phyloP scores from a whole-genome alignment of 2,888 invertebrate species.

The Lasioglossum villosulum region DNA sequence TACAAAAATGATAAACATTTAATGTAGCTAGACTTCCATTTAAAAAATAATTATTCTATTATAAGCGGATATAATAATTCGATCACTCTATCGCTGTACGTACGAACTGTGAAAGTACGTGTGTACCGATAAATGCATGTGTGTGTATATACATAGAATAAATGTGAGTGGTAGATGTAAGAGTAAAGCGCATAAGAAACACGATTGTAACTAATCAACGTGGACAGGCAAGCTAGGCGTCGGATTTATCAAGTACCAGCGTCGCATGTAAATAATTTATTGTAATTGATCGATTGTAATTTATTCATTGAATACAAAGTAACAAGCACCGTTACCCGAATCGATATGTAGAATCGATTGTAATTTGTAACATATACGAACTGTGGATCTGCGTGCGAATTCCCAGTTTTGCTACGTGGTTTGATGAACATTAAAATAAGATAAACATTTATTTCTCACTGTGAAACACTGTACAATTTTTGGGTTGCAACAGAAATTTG shows the following conservation, averaged over 20 bases:
- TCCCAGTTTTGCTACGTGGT: not conserved
- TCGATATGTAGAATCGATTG: constrained; percentile 2
- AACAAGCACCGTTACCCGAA: not conserved
- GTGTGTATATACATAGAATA: not conserved
- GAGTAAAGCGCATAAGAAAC: not conserved
- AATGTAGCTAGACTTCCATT: no score
- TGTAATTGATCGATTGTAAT: not conserved
- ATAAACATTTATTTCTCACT: not conserved
- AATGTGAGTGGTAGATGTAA: not conserved
- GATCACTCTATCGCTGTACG: not conserved
- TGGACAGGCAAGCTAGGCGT: not conserved
- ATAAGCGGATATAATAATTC: not conserved
- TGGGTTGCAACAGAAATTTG: no score
- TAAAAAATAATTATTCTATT: not conserved
- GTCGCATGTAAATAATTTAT: not conserved
- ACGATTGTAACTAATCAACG: not conserved
- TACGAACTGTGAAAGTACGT: not conserved
- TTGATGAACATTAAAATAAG: not conserved
- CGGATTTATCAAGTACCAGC: not conserved
- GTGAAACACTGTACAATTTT: no score
- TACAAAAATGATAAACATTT: no score
- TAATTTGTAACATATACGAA: not conserved
- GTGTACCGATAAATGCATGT: not conserved
- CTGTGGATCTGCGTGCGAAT: not conserved
- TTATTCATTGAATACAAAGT: constrained; percentile 7